Percentiles rank a stretch among this genome's conserved stretches.
phyloP scores from a whole-genome alignment of 2,888 invertebrate genomes.

The Tenthredo livida region DNA sequence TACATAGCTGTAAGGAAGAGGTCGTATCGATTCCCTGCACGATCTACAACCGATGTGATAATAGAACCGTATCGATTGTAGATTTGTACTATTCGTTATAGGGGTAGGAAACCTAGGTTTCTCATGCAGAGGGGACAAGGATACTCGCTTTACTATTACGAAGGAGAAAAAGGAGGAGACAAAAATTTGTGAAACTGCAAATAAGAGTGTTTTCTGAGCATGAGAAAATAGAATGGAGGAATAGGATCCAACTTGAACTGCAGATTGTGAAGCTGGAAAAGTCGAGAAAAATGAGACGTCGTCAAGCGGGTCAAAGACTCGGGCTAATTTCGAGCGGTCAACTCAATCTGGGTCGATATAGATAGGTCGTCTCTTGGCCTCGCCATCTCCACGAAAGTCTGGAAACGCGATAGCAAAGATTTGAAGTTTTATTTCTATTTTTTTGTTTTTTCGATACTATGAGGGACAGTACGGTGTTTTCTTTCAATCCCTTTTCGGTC shows the following conservation, averaged over 20 bases:
- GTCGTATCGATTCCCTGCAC: background rate
- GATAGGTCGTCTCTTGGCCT: background rate
- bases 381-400: background rate
- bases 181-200: slow-evolving; percentile 38
- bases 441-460: slow-evolving; percentile 23
- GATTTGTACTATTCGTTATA: background rate
- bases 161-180: background rate
- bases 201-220: slow-evolving; percentile 14
- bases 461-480: slow-evolving; percentile 7
- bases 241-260: background rate
- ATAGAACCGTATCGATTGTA: background rate
- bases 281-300: background rate
- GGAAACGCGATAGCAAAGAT: slow-evolving; percentile 21
- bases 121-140: background rate
- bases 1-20: background rate
- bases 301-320: slow-evolving; percentile 17
- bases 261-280: background rate
- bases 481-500: slow-evolving; percentile 6
- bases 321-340: slow-evolving; percentile 42
- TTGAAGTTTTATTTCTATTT: slow-evolving; percentile 10
- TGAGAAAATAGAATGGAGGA: background rate
- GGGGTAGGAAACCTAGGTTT: background rate
- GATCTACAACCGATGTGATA: background rate
- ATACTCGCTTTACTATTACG: background rate
- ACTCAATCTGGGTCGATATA: slow-evolving; percentile 22